These are phyloP conservation scores for Myotis pilosus DNA, from an alignment of 2,797 vertebrate species.

Conservation along the genomic window DNA sequence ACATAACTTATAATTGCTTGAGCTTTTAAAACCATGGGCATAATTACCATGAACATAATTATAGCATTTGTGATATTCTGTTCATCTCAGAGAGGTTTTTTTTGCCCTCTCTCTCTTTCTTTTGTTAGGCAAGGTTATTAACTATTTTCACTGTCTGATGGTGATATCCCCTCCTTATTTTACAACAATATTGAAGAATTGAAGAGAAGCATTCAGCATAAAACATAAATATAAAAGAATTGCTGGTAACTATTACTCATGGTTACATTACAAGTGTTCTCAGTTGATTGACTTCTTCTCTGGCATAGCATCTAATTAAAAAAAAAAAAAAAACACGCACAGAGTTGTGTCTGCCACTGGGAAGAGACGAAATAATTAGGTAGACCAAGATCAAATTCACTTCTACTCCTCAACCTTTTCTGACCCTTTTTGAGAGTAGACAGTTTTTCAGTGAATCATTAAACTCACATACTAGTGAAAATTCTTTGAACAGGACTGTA, in stretches of 20 bases:
- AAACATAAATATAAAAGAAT: slow-evolving; percentile 33
- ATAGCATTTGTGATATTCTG: slow-evolving; percentile 34
- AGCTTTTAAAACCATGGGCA: slow-evolving; percentile 39
- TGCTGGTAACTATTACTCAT: slow-evolving; percentile 52
- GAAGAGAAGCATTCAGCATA: slow-evolving; percentile 33
- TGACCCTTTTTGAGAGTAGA: not conserved
- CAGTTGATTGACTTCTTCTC: slow-evolving; percentile 44
- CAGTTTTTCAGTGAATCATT: slow-evolving; percentile 56
- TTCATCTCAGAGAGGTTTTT: slow-evolving; percentile 52
- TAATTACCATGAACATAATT: slow-evolving; percentile 59
- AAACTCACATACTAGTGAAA: slow-evolving; percentile 41
- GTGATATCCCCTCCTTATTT: slow-evolving; percentile 21
- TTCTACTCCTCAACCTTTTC: not conserved
- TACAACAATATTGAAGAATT: slow-evolving; percentile 1
- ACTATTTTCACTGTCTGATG: slow-evolving; percentile 9
- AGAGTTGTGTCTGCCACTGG: not conserved
- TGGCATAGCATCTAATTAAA: not conserved
- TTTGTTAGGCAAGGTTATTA: slow-evolving; percentile 43
- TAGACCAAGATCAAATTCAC: slow-evolving; percentile 3
- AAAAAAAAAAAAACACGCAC: too few relatives aligned
- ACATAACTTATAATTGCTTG: slow-evolving; percentile 57
- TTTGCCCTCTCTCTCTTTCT: not conserved
- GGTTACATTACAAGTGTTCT: slow-evolving; percentile 36
- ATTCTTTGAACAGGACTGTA: slow-evolving; percentile 55
- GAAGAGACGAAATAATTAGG: slow-evolving; percentile 19